These are phyloP conservation scores for Pseudochirops corinnae DNA, from an alignment of 2,797 vertebrate genomes.

Conservation along the genomic window DNA sequence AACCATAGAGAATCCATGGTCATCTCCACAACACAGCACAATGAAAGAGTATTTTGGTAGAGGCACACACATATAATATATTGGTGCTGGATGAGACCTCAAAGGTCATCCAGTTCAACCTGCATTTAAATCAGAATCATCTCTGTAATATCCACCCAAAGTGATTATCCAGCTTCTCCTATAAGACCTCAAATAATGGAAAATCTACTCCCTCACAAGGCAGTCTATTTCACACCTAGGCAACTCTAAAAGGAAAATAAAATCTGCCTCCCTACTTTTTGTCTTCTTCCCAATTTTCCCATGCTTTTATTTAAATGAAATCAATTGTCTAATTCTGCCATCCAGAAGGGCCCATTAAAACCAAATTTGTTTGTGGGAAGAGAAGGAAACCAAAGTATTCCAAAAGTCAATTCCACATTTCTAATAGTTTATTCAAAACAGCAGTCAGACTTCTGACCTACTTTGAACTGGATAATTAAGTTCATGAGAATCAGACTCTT, in stretches of 20 bases:
- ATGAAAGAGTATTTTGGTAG: background rate
- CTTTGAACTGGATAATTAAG: background rate
- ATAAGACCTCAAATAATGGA: background rate
- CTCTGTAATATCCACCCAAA: background rate
- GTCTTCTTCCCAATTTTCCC: background rate
- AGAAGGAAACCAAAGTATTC: background rate
- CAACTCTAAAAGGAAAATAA: background rate
- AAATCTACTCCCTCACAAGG: background rate
- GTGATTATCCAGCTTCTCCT: background rate
- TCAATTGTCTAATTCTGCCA: background rate
- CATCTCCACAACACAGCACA: background rate
- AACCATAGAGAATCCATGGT: background rate
- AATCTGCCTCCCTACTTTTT: background rate
- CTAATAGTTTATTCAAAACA: slow-evolving; percentile 46
- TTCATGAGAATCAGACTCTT: background rate
- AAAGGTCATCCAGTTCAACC: background rate
- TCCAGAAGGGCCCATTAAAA: slow-evolving; percentile 15
- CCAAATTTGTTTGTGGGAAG: background rate
- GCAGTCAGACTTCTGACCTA: background rate
- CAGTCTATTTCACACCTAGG: background rate
- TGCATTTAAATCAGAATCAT: background rate
- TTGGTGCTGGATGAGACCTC: background rate
- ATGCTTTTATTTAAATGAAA: slow-evolving; percentile 41
- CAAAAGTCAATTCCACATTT: slow-evolving; percentile 10
- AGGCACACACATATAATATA: background rate